Evolutionary conservation across 2,888 invertebrate genomes (phyloP).

Genomic region (Panopea generosa): DNA sequence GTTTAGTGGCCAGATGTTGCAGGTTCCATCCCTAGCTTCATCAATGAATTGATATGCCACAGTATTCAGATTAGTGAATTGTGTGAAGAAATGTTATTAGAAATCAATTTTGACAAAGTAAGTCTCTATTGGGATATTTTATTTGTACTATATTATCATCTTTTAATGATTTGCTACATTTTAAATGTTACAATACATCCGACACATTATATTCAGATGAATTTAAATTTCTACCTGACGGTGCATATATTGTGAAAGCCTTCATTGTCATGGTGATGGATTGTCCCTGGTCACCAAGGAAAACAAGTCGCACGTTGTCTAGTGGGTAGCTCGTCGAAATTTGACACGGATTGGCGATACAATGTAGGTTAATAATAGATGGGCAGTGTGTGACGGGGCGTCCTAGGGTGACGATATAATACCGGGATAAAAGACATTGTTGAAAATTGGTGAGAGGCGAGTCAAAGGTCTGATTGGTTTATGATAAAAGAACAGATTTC

Average conservation of each 20-base stretch:
- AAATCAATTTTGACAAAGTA: too few species aligned
- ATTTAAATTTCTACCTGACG: conserved; percentile 5
- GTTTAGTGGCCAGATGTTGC: too few species aligned
- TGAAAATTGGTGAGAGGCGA: background rate
- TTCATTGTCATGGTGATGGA: conserved; percentile 1
- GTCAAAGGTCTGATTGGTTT: conserved; percentile 11
- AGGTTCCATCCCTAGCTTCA: too few species aligned
- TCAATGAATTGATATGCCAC: too few species aligned
- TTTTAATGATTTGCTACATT: too few species aligned
- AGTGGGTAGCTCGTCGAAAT: background rate
- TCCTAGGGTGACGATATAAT: conserved; percentile 11
- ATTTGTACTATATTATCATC: too few species aligned
- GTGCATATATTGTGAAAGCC: conserved; percentile 11
- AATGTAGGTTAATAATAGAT: conserved; percentile 15
- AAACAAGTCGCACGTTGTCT: background rate
- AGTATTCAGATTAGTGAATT: too few species aligned
- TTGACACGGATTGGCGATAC: conserved; percentile 1
- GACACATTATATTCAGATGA: too few species aligned
- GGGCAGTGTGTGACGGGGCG: conserved; percentile 1
- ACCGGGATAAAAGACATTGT: conserved; percentile 5
- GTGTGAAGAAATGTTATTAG: too few species aligned
- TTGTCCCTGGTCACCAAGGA: conserved; percentile 1
- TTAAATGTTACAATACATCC: too few species aligned
- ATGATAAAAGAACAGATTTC: conserved; percentile 5
- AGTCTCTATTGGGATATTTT: too few species aligned